phyloP scores from a whole-genome alignment of 2,888 invertebrate genomes.

The Perizoma affinitatum region DNA sequence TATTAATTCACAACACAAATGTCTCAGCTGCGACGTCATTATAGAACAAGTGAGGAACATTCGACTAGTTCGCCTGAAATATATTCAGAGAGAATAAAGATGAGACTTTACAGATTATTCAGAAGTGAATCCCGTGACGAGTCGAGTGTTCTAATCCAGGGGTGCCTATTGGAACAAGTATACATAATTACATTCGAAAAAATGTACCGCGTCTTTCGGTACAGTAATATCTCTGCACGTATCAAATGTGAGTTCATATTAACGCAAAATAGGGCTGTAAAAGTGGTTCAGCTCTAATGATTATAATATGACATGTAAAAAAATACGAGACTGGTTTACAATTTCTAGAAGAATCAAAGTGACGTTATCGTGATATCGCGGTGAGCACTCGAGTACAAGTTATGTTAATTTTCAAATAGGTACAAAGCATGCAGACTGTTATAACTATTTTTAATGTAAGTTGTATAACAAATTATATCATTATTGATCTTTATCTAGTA shows the following conservation, averaged over 20 bases:
- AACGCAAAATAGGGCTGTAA: conserved; percentile 22
- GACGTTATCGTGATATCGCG: conserved; percentile 38
- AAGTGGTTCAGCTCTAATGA: conserved; percentile 41
- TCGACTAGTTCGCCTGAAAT: no score
- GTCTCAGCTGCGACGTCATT: no score
- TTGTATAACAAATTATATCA: conserved; percentile 65
- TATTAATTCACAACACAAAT: no score
- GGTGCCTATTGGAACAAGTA: no score
- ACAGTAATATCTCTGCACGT: conserved; percentile 14
- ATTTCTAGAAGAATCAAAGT: conserved; percentile 36
- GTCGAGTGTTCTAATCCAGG: no score
- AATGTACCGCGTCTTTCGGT: conserved; percentile 8
- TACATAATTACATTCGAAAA: neutral
- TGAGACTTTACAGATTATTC: no score
- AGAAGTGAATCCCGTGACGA: no score
- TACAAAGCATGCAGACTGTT: conserved; percentile 16
- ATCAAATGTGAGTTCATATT: conserved; percentile 7
- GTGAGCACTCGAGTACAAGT: conserved; percentile 35
- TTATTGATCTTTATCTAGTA: conserved; percentile 57
- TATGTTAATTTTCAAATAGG: conserved; percentile 40
- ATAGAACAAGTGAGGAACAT: no score
- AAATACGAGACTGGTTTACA: conserved; percentile 32
- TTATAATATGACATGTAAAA: conserved; percentile 37
- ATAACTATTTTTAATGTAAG: conserved; percentile 30
- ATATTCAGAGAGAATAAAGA: no score